Evolutionary conservation across 2,888 invertebrate species (phyloP).

Genomic region (Luperina nickerlii): DNA sequence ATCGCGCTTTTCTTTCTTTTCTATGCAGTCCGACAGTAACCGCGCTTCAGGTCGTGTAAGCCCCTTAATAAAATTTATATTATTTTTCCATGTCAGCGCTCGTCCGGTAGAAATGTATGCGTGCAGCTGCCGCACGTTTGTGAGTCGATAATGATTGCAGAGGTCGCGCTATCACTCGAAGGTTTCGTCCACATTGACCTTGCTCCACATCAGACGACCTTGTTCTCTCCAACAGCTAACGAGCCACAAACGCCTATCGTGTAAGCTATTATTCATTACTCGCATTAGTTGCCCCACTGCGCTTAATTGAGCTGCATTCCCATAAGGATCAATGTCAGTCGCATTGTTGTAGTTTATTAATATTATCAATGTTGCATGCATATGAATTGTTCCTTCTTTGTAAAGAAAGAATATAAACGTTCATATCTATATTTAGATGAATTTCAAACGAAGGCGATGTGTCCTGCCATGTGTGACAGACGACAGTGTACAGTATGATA

Average conservation of each 20-base stretch:
- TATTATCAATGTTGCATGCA: slow-evolving; percentile 59
- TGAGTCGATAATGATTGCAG: slow-evolving; percentile 81
- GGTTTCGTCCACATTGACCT: slow-evolving; percentile 84
- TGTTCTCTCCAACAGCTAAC: slow-evolving; percentile 82
- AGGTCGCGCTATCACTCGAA: slow-evolving; percentile 88
- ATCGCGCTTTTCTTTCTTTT: no score
- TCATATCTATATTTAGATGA: background rate
- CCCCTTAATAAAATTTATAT: slow-evolving; percentile 11
- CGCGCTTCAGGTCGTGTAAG: no score
- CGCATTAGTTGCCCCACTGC: slow-evolving; percentile 79
- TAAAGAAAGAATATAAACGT: slow-evolving; percentile 16
- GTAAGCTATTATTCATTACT: slow-evolving; percentile 77
- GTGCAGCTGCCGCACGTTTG: slow-evolving; percentile 67
- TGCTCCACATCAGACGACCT: slow-evolving; percentile 86
- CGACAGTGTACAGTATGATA: slow-evolving; percentile 12
- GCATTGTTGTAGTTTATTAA: slow-evolving; percentile 60
- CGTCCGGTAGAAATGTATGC: slow-evolving; percentile 55
- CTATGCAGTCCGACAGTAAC: no score
- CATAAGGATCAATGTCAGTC: slow-evolving; percentile 74
- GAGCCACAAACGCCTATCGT: slow-evolving; percentile 79
- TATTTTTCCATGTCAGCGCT: slow-evolving; percentile 33
- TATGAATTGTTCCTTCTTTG: slow-evolving; percentile 32
- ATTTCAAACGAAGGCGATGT: slow-evolving; percentile 10
- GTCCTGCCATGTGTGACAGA: background rate
- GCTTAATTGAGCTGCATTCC: slow-evolving; percentile 82